Evolutionary conservation across 2,888 invertebrate genomes (phyloP), one percentile per base, ranked within the genome.

Genomic region (Parnassius apollo): DNA sequence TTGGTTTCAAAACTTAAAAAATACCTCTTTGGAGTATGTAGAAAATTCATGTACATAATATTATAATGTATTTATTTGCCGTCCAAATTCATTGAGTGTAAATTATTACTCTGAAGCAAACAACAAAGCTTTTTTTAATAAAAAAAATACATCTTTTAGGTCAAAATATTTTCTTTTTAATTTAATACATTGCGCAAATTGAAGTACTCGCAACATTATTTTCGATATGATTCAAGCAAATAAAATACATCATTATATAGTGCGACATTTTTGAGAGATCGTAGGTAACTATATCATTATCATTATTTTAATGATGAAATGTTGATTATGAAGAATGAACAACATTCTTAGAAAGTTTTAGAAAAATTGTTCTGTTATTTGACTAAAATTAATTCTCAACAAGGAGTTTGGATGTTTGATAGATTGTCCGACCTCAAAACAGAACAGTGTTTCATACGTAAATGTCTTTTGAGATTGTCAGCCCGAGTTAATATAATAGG

Each of bases 391-490:
- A 12, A 13, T 69, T 42, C 72, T 80, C 57, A 82, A 78, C 83
- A 85, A 73, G 82, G 80, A 35, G 82, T 81, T 71, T 87, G 83
- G 70, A 91, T 89, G 74, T 91, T 91, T 12, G 84, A 78, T 64
- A 86, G 69, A 68, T 85, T 89, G 68, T 81, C 82, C n/a, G 84
- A 78, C 46, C 81, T 81, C 69, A 91, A 72, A 52, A 85, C 83
- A 48, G 85, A 82, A 67, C 86, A 85, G 79, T 94, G 94, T 81
- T 94, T 94, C 83, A 93, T 92, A 72, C 93, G 93, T 69, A 95
- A 93, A 80, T 94, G 95, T 64, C 93, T 91, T 84, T 94, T 94
- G 76, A 94, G 92, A 80, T 94, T 94, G 80, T 95, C 94, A 68
- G 93, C 94, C 66, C 94, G 88, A 53, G 94, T 94, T 74, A 94